phyloP scores from a whole-genome alignment of 2,797 vertebrate species.

The Ptychobarbus kaznakovi region DNA sequence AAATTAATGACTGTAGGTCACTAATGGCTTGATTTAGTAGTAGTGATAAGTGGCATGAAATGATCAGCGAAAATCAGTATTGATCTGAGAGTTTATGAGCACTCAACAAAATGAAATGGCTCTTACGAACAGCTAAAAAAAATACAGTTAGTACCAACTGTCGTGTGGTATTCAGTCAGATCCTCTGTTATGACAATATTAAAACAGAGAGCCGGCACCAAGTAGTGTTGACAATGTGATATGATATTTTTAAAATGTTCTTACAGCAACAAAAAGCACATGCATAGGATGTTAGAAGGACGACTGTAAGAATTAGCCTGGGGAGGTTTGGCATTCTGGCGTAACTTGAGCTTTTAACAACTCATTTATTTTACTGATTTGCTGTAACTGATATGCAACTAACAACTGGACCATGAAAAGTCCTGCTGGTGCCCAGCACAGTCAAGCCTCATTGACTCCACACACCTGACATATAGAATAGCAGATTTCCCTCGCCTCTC shows the following conservation, averaged over 20 bases:
- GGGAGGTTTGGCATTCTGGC: conserved; percentile 63
- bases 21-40: background rate
- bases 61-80: conserved; percentile 5
- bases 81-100: conserved; percentile 19
- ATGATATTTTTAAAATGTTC: conserved; percentile 45
- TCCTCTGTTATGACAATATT: conserved; percentile 1
- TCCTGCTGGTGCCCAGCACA: conserved; percentile 68
- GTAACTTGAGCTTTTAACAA: conserved; percentile 67
- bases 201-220: background rate
- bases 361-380: conserved; percentile 75
- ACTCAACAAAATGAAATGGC: conserved; percentile 10
- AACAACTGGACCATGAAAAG: conserved; percentile 70
- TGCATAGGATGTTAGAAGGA: conserved; percentile 45
- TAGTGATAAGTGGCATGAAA: conserved; percentile 15
- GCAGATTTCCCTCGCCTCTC: conserved; percentile 62
- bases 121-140: background rate
- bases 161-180: background rate
- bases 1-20: background rate
- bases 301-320: conserved; percentile 56
- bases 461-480: conserved; percentile 68
- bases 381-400: conserved; percentile 67
- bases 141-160: conserved; percentile 14
- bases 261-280: conserved; percentile 21
- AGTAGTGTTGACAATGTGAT: conserved; percentile 17
- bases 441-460: conserved; percentile 65